These are phyloP conservation scores for Pyralis farinalis DNA, from an alignment of 2,888 invertebrate species.

Conservation along the genomic window DNA sequence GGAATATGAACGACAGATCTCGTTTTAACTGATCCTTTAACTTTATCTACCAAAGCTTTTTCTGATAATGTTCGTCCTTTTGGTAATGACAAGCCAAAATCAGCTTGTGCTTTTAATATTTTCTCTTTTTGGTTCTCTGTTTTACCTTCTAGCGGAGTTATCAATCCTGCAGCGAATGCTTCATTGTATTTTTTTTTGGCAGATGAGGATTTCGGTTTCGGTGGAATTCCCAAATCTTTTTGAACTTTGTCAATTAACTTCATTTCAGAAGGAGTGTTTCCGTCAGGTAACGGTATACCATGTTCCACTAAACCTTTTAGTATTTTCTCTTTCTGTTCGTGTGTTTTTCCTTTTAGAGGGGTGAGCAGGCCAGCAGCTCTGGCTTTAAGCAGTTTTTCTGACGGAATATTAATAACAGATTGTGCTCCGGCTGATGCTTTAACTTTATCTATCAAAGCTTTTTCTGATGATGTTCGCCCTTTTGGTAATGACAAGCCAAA, in stretches of 20 bases:
- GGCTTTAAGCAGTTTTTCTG: background rate
- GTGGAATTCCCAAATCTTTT: conserved; percentile 14
- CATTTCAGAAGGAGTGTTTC: background rate
- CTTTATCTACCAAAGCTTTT: conserved; percentile 20
- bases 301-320: conserved; percentile 6
- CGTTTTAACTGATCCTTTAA: conserved; percentile 12
- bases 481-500: conserved; percentile 12
- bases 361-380: background rate
- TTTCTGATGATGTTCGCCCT: conserved; percentile 16
- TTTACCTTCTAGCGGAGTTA: conserved; percentile 17
- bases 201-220: conserved; percentile 13
- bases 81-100: conserved; percentile 13
- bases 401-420: background rate
- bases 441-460: conserved; percentile 12
- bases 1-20: conserved; percentile 14
- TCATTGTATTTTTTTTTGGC: conserved; percentile 12
- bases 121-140: conserved; percentile 12
- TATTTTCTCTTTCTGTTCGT: conserved; percentile 6
- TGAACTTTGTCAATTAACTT: conserved; percentile 13
- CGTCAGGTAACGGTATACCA: background rate
- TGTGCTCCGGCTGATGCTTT: conserved; percentile 1
- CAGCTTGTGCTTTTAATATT: conserved; percentile 10
- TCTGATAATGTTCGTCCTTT: conserved; percentile 20
- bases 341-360: conserved; percentile 1
- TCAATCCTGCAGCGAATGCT: conserved; percentile 13